Evolutionary conservation across 1,140 invertebrate genomes (phyloP), one percentile per base, ranked within the genome.

Genomic region (Carposina sasakii): DNA sequence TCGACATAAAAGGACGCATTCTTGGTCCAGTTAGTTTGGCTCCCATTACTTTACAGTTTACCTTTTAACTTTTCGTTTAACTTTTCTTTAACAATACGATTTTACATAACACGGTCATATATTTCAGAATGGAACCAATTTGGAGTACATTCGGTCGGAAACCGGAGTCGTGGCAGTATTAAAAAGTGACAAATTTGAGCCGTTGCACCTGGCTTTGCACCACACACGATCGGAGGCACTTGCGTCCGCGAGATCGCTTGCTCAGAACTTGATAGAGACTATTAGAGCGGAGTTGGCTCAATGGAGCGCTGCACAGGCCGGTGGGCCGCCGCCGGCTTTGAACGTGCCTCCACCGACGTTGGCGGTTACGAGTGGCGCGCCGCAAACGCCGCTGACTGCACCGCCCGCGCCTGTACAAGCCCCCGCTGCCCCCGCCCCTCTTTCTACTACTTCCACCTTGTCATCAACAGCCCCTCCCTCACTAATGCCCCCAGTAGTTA

Each of bases 191-290:
- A 90, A 91, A 57, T 87, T 90, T 53, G 93, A 95, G 70, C 92
- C 92, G n/a, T 85, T 95, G 66, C 92, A 94, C 79, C 86, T 95
- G 49, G 91, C 89, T 63, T 86, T 94, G 56, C 91, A 93, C 87
- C 92, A 94, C 86, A 86, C 89, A 10, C 89, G 89, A 64, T 81
- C 87, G 16, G 87, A 91, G 52, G 89, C 90, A n/a, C 75, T 94
- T 16, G 89, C 92, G 55, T 90, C 90, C 57, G 92, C 92, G 17
- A 90, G 92, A 75, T 89, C 91, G 44, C 71, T 94, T 48, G 91
- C 91, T 12, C 88, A 90, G 56, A 94, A 94, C 81, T 85, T 94
- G 23, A 92, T 94, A 48, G 91, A 94, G 84, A 94, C 92, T 23
- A 91, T 94, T 83, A 90, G 93, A 61, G 90, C 91, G 44, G 92